Conservation (phyloP, 2,888 invertebrate species). For the Patella depressa region DNA sequence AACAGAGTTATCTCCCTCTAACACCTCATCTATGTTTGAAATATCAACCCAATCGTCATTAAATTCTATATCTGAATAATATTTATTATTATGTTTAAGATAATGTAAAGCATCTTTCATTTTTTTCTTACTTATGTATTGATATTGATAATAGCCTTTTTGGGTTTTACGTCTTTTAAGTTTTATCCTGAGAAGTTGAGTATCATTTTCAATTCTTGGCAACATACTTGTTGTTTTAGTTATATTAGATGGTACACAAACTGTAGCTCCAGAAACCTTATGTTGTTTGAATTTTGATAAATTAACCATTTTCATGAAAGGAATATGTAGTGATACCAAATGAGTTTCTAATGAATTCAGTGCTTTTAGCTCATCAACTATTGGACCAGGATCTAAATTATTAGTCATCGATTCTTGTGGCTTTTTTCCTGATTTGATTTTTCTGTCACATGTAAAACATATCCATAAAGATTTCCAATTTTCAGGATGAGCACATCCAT, state of each 20-base stretch:
- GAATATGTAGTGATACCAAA: slow-evolving; percentile 25
- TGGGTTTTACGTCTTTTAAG: not conserved
- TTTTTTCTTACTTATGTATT: not conserved
- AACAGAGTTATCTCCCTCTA: not conserved
- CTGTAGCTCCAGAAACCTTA: slow-evolving; percentile 25
- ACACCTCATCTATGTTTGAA: not conserved
- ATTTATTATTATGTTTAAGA: slow-evolving; percentile 9
- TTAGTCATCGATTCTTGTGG: slow-evolving; percentile 19
- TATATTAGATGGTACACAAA: slow-evolving; percentile 23
- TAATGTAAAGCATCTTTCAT: not conserved
- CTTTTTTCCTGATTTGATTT: slow-evolving; percentile 17
- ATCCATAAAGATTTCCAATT: not conserved
- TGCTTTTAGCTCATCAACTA: slow-evolving; percentile 14
- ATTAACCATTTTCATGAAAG: slow-evolving; percentile 32
- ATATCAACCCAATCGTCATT: slow-evolving; percentile 1
- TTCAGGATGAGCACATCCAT: not conserved
- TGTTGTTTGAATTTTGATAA: slow-evolving; percentile 27
- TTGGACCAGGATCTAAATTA: slow-evolving; percentile 11
- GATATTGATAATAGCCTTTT: not conserved
- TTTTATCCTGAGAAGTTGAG: not conserved
- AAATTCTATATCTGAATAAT: slow-evolving; percentile 12
- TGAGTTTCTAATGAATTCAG: slow-evolving; percentile 32
- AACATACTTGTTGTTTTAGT: not conserved
- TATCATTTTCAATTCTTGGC: not conserved
- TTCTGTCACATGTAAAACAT: slow-evolving; percentile 18